Evolutionary conservation across 2,797 vertebrate genomes (phyloP).

Genomic region (Halcyon leucocephala): DNA sequence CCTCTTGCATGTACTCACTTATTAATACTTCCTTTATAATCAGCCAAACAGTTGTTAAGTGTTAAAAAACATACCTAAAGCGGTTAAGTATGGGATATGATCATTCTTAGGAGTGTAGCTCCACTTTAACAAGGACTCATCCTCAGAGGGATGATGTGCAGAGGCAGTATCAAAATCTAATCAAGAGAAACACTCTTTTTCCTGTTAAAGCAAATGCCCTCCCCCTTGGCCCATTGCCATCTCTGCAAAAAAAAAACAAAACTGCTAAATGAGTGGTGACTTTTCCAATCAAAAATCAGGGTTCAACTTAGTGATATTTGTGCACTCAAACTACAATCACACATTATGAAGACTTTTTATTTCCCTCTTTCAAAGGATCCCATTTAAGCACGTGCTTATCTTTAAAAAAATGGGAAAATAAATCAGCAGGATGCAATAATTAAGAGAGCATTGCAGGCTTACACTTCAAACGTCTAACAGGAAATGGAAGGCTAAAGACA

Average conservation of each 20-base stretch:
- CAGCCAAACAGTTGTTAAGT: not conserved
- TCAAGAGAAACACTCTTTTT: not conserved
- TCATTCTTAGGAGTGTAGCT: not conserved
- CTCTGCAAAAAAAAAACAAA: not conserved
- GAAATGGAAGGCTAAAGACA: constrained; percentile 58
- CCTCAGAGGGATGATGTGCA: not conserved
- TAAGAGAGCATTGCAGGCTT: constrained; percentile 37
- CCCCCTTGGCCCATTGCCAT: not conserved
- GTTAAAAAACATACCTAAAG: not conserved
- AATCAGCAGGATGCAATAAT: constrained; percentile 47
- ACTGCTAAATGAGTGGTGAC: not conserved
- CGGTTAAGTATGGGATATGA: not conserved
- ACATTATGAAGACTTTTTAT: not conserved
- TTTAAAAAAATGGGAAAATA: not conserved
- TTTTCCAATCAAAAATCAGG: not conserved
- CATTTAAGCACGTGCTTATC: not conserved
- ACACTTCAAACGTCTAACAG: constrained; percentile 11
- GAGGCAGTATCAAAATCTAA: not conserved
- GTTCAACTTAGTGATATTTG: not conserved
- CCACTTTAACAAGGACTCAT: not conserved
- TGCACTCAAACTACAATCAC: not conserved
- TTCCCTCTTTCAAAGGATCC: not conserved
- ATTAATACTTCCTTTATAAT: not conserved
- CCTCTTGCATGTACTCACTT: not conserved
- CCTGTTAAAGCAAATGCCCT: not conserved